Evolutionary conservation across 1,140 invertebrate genomes (phyloP).

Genomic region (Drosophila repletoides): DNA sequence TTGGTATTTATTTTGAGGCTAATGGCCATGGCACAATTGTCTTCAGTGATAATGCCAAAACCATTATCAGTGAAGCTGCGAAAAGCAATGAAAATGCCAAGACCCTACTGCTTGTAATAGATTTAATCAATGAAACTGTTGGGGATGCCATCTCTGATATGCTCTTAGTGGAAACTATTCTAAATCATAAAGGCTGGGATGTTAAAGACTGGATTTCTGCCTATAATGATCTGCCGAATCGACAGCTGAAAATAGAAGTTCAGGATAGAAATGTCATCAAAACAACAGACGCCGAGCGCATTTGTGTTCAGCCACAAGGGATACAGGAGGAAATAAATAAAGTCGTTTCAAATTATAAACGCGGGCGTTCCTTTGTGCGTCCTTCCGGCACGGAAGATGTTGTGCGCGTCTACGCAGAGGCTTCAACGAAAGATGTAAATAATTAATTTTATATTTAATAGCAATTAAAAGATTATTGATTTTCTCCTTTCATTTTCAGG

Average conservation of each 20-base stretch:
- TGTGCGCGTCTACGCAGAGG: slow-evolving; percentile 98
- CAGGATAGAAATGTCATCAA: slow-evolving; percentile 92
- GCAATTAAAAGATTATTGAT: background rate
- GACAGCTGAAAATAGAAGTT: slow-evolving; percentile 94
- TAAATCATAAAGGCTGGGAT: slow-evolving; percentile 91
- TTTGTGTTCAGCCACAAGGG: slow-evolving; percentile 89
- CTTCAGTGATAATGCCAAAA: slow-evolving; percentile 87
- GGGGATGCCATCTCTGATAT: slow-evolving; percentile 99
- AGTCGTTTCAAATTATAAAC: slow-evolving; percentile 87
- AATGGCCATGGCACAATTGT: slow-evolving; percentile 99
- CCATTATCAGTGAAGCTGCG: slow-evolving; percentile 58
- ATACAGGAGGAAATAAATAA: slow-evolving; percentile 92
- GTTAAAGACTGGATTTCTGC: slow-evolving; percentile 90
- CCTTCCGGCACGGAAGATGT: slow-evolving; percentile 99
- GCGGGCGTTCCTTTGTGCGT: slow-evolving; percentile 94
- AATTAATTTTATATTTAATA: background rate
- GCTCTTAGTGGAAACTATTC: slow-evolving; percentile 95
- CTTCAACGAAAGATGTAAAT: slow-evolving; percentile 87
- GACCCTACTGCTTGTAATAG: slow-evolving; percentile 87
- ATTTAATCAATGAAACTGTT: slow-evolving; percentile 97
- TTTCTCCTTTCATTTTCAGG: slow-evolving; percentile 72
- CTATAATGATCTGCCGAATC: slow-evolving; percentile 91
- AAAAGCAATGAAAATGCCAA: slow-evolving; percentile 83
- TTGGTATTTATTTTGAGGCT: slow-evolving; percentile 99
- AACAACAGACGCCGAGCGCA: slow-evolving; percentile 93